Percentiles rank a stretch among this genome's conserved stretches.
phyloP scores from a whole-genome alignment of 2,888 invertebrate genomes.

The Pseudoips prasinana region DNA sequence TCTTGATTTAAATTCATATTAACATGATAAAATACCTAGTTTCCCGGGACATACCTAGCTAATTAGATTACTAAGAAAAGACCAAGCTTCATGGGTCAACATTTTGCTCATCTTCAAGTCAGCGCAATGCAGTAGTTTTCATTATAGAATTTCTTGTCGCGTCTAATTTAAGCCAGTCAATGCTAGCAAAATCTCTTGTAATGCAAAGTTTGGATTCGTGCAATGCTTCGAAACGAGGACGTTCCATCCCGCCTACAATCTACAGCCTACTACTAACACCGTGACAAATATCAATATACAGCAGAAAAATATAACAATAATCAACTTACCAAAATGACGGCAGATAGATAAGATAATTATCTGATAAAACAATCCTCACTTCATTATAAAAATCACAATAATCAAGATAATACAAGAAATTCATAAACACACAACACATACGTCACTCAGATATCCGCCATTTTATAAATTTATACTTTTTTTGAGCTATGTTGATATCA shows the following conservation, averaged over 20 bases:
- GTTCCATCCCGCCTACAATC: constrained; percentile 58
- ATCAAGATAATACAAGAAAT: constrained; percentile 46
- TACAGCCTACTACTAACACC: constrained; percentile 45
- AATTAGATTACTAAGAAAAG: constrained; percentile 22
- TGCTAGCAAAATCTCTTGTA: constrained; percentile 5
- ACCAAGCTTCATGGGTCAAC: constrained; percentile 1
- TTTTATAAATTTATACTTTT: constrained; percentile 61
- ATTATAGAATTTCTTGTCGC: constrained; percentile 1
- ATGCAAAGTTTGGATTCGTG: constrained; percentile 12
- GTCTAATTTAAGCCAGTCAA: neutral
- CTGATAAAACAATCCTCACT: constrained; percentile 49
- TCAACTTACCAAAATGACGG: constrained; percentile 52
- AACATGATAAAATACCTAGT: neutral
- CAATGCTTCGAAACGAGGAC: constrained; percentile 39
- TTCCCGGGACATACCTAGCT: constrained; percentile 10
- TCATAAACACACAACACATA: constrained; percentile 77
- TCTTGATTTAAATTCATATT: too few species aligned
- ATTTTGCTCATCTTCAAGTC: neutral
- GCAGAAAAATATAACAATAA: constrained; percentile 11
- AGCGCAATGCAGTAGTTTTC: constrained; percentile 20
- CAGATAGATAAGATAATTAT: constrained; percentile 40
- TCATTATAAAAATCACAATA: constrained; percentile 57
- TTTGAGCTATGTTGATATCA: constrained; percentile 9
- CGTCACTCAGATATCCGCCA: constrained; percentile 75
- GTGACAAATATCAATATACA: constrained; percentile 36